Base-by-base conservation (phyloP, 2,797 vertebrate species). In the Menidia menidia region DNA sequence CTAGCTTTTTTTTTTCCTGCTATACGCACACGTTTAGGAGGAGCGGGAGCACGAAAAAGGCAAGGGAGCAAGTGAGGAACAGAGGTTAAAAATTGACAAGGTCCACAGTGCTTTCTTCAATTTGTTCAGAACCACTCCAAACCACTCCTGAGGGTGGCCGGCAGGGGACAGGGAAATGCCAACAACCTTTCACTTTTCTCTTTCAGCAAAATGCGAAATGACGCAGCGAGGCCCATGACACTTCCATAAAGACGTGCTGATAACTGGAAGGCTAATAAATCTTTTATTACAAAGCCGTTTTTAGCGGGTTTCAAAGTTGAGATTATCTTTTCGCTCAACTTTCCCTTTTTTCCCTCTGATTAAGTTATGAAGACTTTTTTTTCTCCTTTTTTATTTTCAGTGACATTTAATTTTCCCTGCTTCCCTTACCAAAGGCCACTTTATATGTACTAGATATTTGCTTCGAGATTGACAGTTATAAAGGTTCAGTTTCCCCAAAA, bases 221-320 rank as follows among this genome's bases (percentile, higher is more conserved):
- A 55, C n/a, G 10, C 77, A 45, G 65, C 56, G 11, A 62, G 60
- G 45, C 50, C 55, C 0, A 0, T 60, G 78, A 83, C 73, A 75
- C 61, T 65, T 80, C 80, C 51, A 71, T 72, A 53, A 75, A 67
- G 72, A 79, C 53, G 81, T 33, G 45, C 53, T 70, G 74, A 86
- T 77, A 87, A 85, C 67, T 69, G 71, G 68, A 78, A 43, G 31
- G 64, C 44, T 48, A 84, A 89, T 88, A 83, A 72, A 88, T 86
- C 55, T 88, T 91, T 91, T 76, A 90, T 89, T 84, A 86, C 84
- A 80, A 81, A 71, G 45, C 61, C 65, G 1, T 84, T 85, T 80
- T 78, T 76, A 86, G 64, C 60, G 51, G 2, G 43, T 86, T 77
- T 84, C 84, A 81, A 75, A 89, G 74, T 83, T 70, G 32, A 81